phyloP scores from a whole-genome alignment of 2,888 invertebrate species.

The Thereva unica region DNA sequence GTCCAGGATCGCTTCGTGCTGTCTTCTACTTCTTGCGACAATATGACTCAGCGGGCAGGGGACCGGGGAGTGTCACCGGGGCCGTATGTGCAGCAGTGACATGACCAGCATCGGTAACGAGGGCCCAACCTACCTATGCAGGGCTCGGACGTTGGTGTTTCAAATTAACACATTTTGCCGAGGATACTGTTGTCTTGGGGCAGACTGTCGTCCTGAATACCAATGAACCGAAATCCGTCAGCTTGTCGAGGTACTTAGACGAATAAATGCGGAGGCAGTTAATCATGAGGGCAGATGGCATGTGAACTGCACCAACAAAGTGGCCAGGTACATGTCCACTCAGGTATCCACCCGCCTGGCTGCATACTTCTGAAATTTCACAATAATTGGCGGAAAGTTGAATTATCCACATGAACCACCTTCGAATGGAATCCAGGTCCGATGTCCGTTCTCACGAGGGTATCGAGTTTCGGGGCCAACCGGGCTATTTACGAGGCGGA shows the following conservation, averaged over 20 bases:
- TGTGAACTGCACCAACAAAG: constrained; percentile 16
- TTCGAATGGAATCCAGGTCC: constrained; percentile 22
- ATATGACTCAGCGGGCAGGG: constrained; percentile 18
- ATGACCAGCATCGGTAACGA: constrained; percentile 20
- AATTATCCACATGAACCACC: constrained; percentile 33
- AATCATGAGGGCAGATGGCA: constrained; percentile 28
- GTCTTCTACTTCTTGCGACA: not conserved
- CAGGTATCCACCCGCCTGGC: not conserved
- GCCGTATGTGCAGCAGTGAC: constrained; percentile 28
- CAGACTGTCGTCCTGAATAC: constrained; percentile 25
- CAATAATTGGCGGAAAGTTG: constrained; percentile 31
- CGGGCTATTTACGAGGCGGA: constrained; percentile 5
- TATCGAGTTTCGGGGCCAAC: constrained; percentile 15
- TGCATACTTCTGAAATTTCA: constrained; percentile 27
- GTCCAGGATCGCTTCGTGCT: constrained; percentile 24
- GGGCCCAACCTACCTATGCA: constrained; percentile 1
- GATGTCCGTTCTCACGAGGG: constrained; percentile 32
- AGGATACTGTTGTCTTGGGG: constrained; percentile 23
- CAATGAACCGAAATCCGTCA: constrained; percentile 26
- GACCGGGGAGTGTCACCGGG: constrained; percentile 20
- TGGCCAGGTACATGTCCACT: not conserved
- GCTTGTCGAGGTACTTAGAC: constrained; percentile 15
- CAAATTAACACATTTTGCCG: constrained; percentile 29
- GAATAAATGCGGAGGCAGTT: constrained; percentile 23
- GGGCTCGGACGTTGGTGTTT: constrained; percentile 18